Evolutionary conservation across 2,888 invertebrate species (phyloP).

Genomic region (Oegoconia quadripuncta): DNA sequence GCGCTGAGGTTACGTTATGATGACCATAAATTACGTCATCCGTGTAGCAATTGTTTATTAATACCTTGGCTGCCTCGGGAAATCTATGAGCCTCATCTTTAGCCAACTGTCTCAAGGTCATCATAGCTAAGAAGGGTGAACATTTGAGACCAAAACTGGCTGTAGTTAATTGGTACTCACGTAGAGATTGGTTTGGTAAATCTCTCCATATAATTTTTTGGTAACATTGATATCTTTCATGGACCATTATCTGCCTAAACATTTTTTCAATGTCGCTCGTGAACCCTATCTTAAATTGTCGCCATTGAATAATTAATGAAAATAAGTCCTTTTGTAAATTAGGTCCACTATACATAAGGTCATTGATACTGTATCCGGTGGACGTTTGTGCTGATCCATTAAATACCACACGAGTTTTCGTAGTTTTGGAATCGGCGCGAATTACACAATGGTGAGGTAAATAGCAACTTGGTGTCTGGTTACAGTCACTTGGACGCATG

Average conservation of each 20-base stretch:
- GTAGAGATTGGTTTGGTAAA: neutral
- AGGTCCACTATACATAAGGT: too few relatives aligned
- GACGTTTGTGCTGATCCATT: conserved; percentile 11
- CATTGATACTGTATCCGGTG: conserved; percentile 9
- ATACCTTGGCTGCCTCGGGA: conserved; percentile 1
- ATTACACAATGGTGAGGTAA: conserved; percentile 13
- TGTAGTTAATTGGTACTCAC: neutral
- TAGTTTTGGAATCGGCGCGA: conserved; percentile 10
- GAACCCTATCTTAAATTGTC: conserved; percentile 13
- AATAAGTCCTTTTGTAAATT: conserved; percentile 19
- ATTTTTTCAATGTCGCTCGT: conserved; percentile 18
- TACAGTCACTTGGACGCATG: conserved; percentile 1
- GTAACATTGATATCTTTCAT: neutral
- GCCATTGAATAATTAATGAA: conserved; percentile 14
- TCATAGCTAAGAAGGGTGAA: conserved; percentile 5
- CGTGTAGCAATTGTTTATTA: conserved; percentile 2
- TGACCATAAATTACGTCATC: conserved; percentile 2
- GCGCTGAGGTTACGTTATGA: neutral
- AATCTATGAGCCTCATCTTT: conserved; percentile 3
- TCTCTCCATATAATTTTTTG: conserved; percentile 1
- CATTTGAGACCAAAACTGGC: conserved; percentile 4
- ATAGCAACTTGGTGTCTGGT: neutral
- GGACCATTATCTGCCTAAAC: too few relatives aligned
- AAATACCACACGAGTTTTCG: conserved; percentile 9
- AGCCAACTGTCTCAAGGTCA: conserved; percentile 2